These are phyloP conservation scores for Leptopterna dolabrata DNA, from an alignment of 2,888 invertebrate genomes.

Conservation along the genomic window DNA sequence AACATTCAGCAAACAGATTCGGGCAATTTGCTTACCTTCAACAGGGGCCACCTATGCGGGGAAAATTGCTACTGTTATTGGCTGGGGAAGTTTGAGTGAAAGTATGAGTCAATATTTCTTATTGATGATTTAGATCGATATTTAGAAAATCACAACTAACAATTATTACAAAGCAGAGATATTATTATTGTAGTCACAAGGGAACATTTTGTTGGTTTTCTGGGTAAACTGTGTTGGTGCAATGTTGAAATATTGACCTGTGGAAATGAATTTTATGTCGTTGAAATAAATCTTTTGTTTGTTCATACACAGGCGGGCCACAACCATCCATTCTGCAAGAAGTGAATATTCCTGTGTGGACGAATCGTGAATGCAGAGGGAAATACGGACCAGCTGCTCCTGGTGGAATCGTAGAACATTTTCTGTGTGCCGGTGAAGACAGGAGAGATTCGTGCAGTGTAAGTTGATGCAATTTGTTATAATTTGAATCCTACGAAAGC, in stretches of 20 bases:
- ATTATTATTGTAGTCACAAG: too few relatives aligned
- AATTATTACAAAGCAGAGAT: too few relatives aligned
- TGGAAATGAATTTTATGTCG: too few relatives aligned
- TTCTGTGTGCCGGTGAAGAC: constrained; percentile 88
- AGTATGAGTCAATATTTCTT: constrained; percentile 70
- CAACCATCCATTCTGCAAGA: constrained; percentile 85
- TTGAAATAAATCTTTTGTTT: neutral
- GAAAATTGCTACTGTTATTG: constrained; percentile 82
- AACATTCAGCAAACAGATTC: constrained; percentile 76
- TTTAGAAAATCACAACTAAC: too few relatives aligned
- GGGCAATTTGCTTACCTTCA: constrained; percentile 82
- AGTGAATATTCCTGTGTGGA: constrained; percentile 86
- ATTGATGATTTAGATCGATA: too few relatives aligned
- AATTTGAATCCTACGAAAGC: too few relatives aligned
- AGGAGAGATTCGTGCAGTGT: constrained; percentile 91
- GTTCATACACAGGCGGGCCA: constrained; percentile 74
- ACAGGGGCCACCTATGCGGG: constrained; percentile 72
- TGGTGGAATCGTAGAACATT: constrained; percentile 88
- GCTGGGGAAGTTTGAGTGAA: constrained; percentile 88
- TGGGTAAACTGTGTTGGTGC: too few relatives aligned
- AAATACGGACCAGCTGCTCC: constrained; percentile 90
- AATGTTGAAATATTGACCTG: too few relatives aligned
- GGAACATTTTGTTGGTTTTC: too few relatives aligned
- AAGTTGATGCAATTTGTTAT: constrained; percentile 67
- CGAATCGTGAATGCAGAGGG: constrained; percentile 79